Conservation (phyloP, 2,888 invertebrate species). For the Polia nebulosa region DNA sequence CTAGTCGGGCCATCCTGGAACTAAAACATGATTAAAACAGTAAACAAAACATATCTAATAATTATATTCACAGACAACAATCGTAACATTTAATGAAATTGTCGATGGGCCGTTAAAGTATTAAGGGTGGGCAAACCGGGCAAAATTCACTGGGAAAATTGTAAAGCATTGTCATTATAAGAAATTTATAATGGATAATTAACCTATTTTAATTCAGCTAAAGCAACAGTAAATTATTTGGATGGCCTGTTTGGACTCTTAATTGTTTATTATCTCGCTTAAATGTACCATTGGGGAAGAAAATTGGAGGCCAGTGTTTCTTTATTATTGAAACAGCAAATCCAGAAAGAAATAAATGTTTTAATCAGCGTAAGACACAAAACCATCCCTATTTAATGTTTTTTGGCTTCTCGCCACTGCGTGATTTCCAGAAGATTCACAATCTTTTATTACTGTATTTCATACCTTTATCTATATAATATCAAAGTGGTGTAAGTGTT, state of each 20-base stretch:
- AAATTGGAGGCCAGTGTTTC: constrained; percentile 30
- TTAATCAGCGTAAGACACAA: not conserved
- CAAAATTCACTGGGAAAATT: constrained; percentile 53
- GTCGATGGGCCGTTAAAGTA: constrained; percentile 60
- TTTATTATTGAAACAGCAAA: constrained; percentile 26
- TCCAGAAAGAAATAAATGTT: constrained; percentile 5
- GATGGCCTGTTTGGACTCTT: constrained; percentile 62
- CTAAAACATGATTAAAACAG: constrained; percentile 37
- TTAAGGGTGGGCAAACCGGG: constrained; percentile 41
- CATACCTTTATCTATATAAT: too few relatives aligned
- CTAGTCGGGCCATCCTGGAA: not conserved
- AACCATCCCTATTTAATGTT: not conserved
- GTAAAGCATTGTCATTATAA: constrained; percentile 63
- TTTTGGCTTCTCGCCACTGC: not conserved
- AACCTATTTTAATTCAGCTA: constrained; percentile 67
- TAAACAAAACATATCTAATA: constrained; percentile 30
- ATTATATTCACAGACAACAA: constrained; percentile 55
- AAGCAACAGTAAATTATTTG: constrained; percentile 60
- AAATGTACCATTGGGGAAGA: constrained; percentile 40
- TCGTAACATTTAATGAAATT: constrained; percentile 60
- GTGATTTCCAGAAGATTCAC: too few relatives aligned
- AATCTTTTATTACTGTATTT: too few relatives aligned
- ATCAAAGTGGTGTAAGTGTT: too few relatives aligned
- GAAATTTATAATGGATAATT: constrained; percentile 64
- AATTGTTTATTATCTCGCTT: constrained; percentile 64